Evolutionary conservation across 2,797 vertebrate genomes (phyloP).

Genomic region (Euphonia xanthogaster): DNA sequence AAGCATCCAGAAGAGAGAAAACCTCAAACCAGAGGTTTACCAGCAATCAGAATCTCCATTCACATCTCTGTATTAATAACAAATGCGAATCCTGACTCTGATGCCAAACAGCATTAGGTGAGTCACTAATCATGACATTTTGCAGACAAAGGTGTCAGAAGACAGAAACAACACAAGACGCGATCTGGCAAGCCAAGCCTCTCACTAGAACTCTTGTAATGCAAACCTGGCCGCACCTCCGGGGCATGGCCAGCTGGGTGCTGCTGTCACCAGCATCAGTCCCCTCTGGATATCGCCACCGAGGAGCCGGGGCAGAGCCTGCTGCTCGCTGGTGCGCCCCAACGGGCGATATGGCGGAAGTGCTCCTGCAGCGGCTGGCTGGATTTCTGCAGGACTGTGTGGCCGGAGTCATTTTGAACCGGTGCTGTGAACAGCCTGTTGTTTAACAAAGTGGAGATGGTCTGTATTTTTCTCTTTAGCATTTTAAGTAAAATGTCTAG

Average conservation of each 20-base stretch:
- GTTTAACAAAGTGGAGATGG: background rate
- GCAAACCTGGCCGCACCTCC: background rate
- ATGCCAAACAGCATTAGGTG: background rate
- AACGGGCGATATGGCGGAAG: accelerated
- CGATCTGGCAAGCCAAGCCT: background rate
- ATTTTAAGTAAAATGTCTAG: background rate
- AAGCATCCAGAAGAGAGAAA: background rate
- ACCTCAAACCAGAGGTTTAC: background rate
- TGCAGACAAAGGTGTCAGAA: background rate
- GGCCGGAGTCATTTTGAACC: background rate
- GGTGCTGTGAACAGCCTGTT: background rate
- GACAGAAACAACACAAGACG: background rate
- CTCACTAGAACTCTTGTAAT: background rate
- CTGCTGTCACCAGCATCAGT: background rate
- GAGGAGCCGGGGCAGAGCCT: background rate
- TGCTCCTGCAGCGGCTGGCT: accelerated
- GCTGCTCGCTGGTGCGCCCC: background rate
- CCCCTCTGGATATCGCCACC: accelerated
- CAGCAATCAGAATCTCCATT: background rate
- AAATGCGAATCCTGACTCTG: background rate
- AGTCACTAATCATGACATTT: background rate
- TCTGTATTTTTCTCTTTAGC: background rate
- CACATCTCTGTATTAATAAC: background rate
- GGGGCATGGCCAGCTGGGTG: background rate
- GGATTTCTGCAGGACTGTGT: background rate